Conservation (phyloP, 2,797 vertebrate species). For the Pitangus sulphuratus region DNA sequence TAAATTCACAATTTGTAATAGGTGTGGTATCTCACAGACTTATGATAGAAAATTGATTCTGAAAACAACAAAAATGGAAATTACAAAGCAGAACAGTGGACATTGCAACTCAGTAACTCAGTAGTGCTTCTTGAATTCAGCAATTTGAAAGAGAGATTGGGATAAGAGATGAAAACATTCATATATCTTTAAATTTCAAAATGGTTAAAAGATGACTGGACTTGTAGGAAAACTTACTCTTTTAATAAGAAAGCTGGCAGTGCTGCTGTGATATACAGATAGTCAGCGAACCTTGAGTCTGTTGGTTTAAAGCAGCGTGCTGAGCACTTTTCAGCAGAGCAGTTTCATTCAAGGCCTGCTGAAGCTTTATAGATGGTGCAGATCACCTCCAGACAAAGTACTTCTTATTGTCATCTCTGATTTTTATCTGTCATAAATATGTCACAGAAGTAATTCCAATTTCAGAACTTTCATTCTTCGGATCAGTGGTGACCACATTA, state of each 20-base stretch:
- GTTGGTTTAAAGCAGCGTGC: constrained; percentile 61
- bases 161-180: constrained; percentile 10
- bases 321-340: constrained; percentile 52
- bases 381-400: constrained; percentile 64
- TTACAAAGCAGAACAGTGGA: neutral
- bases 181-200: constrained; percentile 34
- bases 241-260: constrained; percentile 50
- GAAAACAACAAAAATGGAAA: constrained; percentile 41
- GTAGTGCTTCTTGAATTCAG: constrained; percentile 19
- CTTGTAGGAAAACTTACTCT: constrained; percentile 29
- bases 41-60: constrained; percentile 51
- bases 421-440: constrained; percentile 59
- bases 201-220: constrained; percentile 34
- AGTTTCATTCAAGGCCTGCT: constrained; percentile 30
- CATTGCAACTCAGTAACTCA: neutral
- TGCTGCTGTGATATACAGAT: constrained; percentile 51
- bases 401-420: constrained; percentile 5
- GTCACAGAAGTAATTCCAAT: constrained; percentile 41
- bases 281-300: constrained; percentile 58
- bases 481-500: constrained; percentile 2
- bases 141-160: constrained; percentile 23
- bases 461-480: constrained; percentile 41
- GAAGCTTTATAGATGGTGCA: constrained; percentile 40
- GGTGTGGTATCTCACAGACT: constrained; percentile 5
- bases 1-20: constrained; percentile 15